Percentiles rank a stretch among this genome's conserved stretches.
Conservation (phyloP, 2,888 invertebrate genomes). For the Apodemia mormo region DNA sequence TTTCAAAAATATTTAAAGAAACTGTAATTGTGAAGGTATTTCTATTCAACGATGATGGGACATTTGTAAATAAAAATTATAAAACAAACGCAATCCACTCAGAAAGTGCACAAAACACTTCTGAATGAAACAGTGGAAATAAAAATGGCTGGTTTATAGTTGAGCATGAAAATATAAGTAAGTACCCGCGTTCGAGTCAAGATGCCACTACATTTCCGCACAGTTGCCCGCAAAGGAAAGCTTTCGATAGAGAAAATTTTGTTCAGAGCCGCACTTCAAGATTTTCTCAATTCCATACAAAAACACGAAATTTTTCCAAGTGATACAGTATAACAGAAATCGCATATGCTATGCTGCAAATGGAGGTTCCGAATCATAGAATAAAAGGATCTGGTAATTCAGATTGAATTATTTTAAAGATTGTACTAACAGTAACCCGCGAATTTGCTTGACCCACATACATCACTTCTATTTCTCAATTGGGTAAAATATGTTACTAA, state of each 20-base stretch:
- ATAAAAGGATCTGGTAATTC: neutral
- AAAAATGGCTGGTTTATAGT: slow-evolving; percentile 48
- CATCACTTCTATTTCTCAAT: too few species aligned
- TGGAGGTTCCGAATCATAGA: neutral
- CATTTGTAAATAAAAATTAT: slow-evolving; percentile 42
- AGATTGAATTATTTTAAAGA: neutral
- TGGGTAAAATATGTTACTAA: too few species aligned
- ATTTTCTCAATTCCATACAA: slow-evolving; percentile 42
- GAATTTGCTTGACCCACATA: too few species aligned
- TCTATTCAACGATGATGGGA: slow-evolving; percentile 41
- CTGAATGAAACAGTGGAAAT: slow-evolving; percentile 47
- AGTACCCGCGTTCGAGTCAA: slow-evolving; percentile 59
- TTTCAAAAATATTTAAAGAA: slow-evolving; percentile 37
- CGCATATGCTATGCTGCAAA: neutral
- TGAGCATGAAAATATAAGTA: slow-evolving; percentile 53
- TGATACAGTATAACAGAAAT: slow-evolving; percentile 26
- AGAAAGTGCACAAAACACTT: slow-evolving; percentile 45
- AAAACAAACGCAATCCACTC: slow-evolving; percentile 44
- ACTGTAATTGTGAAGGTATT: slow-evolving; percentile 37
- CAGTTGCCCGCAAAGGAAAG: slow-evolving; percentile 59
- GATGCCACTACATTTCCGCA: slow-evolving; percentile 58
- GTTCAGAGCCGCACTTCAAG: slow-evolving; percentile 50
- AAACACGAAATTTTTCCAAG: slow-evolving; percentile 34
- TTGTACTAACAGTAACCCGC: too few species aligned
- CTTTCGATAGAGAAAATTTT: slow-evolving; percentile 56